Conservation (phyloP, 2,797 vertebrate species). For the Enteromius mattozi region DNA sequence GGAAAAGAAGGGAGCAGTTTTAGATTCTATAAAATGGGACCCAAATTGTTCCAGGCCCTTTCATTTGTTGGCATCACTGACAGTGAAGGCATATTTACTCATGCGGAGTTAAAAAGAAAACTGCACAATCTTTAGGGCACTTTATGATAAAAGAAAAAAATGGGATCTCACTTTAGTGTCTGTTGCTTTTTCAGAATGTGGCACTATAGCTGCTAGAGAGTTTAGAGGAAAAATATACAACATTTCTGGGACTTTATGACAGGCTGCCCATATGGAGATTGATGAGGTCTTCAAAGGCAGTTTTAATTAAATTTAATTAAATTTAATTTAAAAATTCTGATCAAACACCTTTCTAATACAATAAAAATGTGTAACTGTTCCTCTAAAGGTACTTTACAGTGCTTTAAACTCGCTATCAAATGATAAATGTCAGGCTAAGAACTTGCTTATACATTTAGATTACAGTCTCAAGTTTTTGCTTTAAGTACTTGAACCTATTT, state of each 20-base stretch:
- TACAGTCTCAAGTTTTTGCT: conserved; percentile 46
- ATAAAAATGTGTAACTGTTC: conserved; percentile 32
- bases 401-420: conserved; percentile 38
- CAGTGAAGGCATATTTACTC: conserved; percentile 68
- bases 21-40: conserved; percentile 40
- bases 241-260: conserved; percentile 25
- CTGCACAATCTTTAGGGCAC: conserved; percentile 84
- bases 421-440: conserved; percentile 36
- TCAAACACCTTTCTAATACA: conserved; percentile 7
- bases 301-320: conserved; percentile 20
- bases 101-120: conserved; percentile 75
- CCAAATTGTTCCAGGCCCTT: conserved; percentile 60
- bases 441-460: conserved; percentile 44
- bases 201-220: conserved; percentile 59
- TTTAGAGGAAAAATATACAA: conserved; percentile 47
- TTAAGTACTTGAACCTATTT: conserved; percentile 53
- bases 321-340: conserved; percentile 8
- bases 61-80: conserved; percentile 70
- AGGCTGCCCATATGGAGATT: conserved; percentile 31
- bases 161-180: conserved; percentile 63
- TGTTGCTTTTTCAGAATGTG: conserved; percentile 57
- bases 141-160: conserved; percentile 74
- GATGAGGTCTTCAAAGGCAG: conserved; percentile 12
- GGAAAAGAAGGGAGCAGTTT: conserved; percentile 2
- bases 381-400: conserved; percentile 47